Evolutionary conservation across 2,888 invertebrate genomes (phyloP).

Genomic region (Rapana venosa): DNA sequence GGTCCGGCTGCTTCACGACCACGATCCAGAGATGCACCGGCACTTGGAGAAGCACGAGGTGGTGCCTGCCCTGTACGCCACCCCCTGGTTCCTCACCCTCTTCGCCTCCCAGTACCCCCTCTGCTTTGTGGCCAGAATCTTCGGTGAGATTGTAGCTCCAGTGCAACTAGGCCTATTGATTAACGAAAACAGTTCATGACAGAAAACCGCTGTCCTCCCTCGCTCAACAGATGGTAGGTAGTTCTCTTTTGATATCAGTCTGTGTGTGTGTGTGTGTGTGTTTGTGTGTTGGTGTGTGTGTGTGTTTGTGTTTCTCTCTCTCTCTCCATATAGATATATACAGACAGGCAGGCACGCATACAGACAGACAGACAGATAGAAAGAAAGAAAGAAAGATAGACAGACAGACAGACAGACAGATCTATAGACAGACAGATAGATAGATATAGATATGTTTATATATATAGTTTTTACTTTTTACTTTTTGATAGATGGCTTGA

Average conservation of each 20-base stretch:
- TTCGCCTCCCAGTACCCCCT: conserved; percentile 98
- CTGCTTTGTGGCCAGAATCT: conserved; percentile 95
- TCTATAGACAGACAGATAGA: background rate
- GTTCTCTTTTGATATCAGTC: too few relatives aligned
- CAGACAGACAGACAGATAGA: too few relatives aligned
- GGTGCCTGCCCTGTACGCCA: conserved; percentile 95
- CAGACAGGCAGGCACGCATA: too few relatives aligned
- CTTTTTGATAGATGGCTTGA: too few relatives aligned
- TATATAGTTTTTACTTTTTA: too few relatives aligned
- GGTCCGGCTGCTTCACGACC: conserved; percentile 92
- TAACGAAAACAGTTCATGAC: background rate
- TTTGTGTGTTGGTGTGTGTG: too few relatives aligned
- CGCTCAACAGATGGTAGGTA: too few relatives aligned
- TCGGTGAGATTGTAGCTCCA: conserved; percentile 81
- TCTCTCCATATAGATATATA: too few relatives aligned
- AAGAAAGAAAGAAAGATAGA: background rate
- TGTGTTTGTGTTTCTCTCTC: too few relatives aligned
- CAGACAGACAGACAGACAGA: background rate
- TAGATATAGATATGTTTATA: too few relatives aligned
- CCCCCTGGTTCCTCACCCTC: conserved; percentile 96
- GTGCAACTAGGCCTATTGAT: background rate
- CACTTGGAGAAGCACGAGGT: conserved; percentile 91
- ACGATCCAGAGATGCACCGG: conserved; percentile 86
- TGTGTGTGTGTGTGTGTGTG: too few relatives aligned
- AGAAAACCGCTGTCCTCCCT: background rate